These are phyloP conservation scores for Turritopsis rubra DNA, from an alignment of 30 jellyfish, hydroid and myxozoan genomes.

Conservation along the genomic window DNA sequence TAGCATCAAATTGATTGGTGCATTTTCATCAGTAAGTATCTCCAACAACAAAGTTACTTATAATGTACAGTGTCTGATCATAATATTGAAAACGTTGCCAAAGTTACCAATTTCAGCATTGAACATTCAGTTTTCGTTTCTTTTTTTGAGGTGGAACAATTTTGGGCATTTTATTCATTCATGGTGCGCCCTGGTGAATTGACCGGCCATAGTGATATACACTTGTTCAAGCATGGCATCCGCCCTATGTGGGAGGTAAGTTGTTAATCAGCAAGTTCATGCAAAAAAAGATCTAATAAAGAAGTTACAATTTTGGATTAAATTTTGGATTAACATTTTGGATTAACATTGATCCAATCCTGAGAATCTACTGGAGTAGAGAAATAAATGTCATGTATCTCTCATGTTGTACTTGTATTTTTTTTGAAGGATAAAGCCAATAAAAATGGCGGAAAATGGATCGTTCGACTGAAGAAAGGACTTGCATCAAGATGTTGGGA, in stretches of 20 bases:
- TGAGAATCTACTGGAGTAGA: no score
- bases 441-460: conserved; percentile 98
- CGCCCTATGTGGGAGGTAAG: conserved; percentile 99
- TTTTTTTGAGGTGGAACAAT: conserved; percentile 77
- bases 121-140: not conserved
- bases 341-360: no score
- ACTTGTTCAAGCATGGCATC: conserved; percentile 88
- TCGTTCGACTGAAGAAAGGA: conserved; percentile 88
- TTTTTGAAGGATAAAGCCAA: conserved; percentile 67
- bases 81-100: not conserved
- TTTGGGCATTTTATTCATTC: conserved; percentile 85
- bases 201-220: conserved; percentile 96
- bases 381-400: not conserved
- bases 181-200: conserved; percentile 98
- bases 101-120: no score
- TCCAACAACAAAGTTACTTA: not conserved
- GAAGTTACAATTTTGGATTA: not conserved
- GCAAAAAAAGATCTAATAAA: no score
- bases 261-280: not conserved
- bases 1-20: conserved; percentile 83
- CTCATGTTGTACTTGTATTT: not conserved
- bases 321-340: not conserved
- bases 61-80: not conserved
- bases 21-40: conserved; percentile 81
- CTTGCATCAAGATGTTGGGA: conserved; percentile 98